These are phyloP conservation scores for Athalia circularis DNA, from an alignment of 2,888 invertebrate species.

Conservation along the genomic window DNA sequence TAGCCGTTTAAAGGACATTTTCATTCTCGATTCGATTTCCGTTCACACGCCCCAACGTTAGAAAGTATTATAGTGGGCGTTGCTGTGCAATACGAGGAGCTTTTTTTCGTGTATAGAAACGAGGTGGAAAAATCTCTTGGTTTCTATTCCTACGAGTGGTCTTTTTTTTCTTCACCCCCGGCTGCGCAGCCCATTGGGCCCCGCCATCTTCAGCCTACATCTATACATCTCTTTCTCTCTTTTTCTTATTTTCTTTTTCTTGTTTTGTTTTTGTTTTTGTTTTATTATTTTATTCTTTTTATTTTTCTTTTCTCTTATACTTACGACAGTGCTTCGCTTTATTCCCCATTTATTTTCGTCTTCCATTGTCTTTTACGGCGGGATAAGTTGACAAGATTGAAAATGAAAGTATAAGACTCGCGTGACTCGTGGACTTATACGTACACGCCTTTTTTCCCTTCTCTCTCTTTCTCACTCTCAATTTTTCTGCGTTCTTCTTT, in stretches of 20 bases:
- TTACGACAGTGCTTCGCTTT: slow-evolving; percentile 25
- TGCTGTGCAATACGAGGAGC: too few species aligned
- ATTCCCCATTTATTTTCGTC: slow-evolving; percentile 41
- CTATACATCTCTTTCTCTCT: not conserved
- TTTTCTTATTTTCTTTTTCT: not conserved
- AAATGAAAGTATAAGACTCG: slow-evolving; percentile 38
- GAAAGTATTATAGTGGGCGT: not conserved
- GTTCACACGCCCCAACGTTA: slow-evolving; percentile 7
- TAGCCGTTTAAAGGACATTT: slow-evolving; percentile 26
- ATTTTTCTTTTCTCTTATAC: not conserved
- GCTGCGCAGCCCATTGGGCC: too few species aligned
- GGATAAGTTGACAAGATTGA: slow-evolving; percentile 44
- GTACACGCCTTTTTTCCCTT: not conserved
- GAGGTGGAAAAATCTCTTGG: not conserved
- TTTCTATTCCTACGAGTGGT: not conserved
- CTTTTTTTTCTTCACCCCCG: not conserved
- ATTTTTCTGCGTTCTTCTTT: not conserved
- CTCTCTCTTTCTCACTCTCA: not conserved
- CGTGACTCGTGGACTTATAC: too few species aligned
- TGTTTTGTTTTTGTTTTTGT: not conserved
- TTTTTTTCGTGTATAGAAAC: not conserved
- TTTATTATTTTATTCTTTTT: too few species aligned
- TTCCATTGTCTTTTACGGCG: slow-evolving; percentile 38
- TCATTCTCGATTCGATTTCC: slow-evolving; percentile 43
- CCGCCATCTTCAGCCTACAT: too few species aligned